Base-by-base conservation (phyloP, 2,797 vertebrate species). In the Phrynocephalus guinanensis region DNA sequence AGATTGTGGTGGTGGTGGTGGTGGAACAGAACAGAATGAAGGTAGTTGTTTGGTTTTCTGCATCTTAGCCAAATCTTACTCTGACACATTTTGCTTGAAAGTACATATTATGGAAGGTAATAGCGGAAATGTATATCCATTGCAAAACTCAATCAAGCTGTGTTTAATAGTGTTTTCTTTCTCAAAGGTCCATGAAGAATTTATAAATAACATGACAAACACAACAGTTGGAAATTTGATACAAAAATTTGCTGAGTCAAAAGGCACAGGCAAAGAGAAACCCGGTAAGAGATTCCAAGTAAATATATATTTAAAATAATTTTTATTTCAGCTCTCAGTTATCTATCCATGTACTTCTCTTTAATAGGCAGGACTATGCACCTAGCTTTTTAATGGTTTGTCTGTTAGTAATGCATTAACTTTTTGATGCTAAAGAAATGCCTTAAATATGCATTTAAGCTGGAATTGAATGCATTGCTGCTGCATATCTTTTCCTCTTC, bases 251-350 rank as follows among this genome's bases (percentile, higher is more conserved):
- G 95, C 98, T 1, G 99, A 99, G 91, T 98, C 97, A 95, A 99
- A 99, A 97, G 98, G 98, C 95, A 99, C 99, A 1, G 99, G 99
- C 87, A 99, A 97, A 86, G 99, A 99, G 94, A 97, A 98, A 96
- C 99, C 98, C 96, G 98, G 99, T 99, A 96, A 97, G 96, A 89
- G 82, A 92, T 89, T 86, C 88, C 91, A 89, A 92, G 28, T 83
- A 79, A 50, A 81, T 70, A 10, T 28, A 44, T n/a, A 67, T 18
- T 18, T 38, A 72, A 83, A 30, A 20, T 50, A 38, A 26, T 84
- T 71, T 33, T 66, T 30, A 11, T 11, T 48, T 7, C 6, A 75
- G 73, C 6, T 44, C 52, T 28, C 22, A 28, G 2, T 38, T 11
- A 8, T 18, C 13, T 66, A 18, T 9, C n/a, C 1, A 2, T 60